Conservation (phyloP, 2,113 vertebrate species). For the Eptesicus fuscus region DNA sequence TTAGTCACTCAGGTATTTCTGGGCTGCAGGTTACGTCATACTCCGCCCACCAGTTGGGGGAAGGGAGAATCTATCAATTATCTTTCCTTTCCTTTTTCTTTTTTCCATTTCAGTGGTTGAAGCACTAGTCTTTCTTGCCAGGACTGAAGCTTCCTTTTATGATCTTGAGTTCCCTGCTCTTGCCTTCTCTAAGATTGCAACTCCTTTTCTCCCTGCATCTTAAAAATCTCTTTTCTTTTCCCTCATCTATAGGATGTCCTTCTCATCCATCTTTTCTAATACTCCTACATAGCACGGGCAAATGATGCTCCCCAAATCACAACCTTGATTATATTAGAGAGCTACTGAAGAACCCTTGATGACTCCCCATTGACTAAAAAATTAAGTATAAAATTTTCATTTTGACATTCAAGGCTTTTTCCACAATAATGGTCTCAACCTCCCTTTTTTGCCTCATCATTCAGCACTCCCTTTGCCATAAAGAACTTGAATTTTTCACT, state of each 20-base stretch:
- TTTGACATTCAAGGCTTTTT: background rate
- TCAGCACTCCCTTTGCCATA: background rate
- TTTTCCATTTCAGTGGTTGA: background rate
- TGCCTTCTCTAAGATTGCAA: background rate
- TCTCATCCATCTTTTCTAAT: background rate
- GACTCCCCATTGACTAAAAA: background rate
- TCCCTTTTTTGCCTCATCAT: background rate
- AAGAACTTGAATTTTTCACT: background rate
- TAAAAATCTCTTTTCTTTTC: background rate
- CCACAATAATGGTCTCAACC: background rate
- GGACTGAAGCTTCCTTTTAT: background rate
- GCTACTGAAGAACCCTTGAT: background rate
- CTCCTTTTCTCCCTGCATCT: background rate
- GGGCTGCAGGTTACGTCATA: too few relatives aligned
- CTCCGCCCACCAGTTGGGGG: too few relatives aligned
- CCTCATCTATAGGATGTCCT: too few relatives aligned
- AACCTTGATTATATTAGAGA: background rate
- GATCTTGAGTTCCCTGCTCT: background rate
- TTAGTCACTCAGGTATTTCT: too few relatives aligned
- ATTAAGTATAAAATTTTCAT: background rate
- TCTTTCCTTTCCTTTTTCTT: background rate
- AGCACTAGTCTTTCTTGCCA: background rate
- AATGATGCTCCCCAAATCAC: background rate
- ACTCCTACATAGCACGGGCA: background rate
- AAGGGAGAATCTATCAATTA: too few relatives aligned